Base-by-base conservation (phyloP, 2,797 vertebrate genomes). In the Halcyon chelicuti region DNA sequence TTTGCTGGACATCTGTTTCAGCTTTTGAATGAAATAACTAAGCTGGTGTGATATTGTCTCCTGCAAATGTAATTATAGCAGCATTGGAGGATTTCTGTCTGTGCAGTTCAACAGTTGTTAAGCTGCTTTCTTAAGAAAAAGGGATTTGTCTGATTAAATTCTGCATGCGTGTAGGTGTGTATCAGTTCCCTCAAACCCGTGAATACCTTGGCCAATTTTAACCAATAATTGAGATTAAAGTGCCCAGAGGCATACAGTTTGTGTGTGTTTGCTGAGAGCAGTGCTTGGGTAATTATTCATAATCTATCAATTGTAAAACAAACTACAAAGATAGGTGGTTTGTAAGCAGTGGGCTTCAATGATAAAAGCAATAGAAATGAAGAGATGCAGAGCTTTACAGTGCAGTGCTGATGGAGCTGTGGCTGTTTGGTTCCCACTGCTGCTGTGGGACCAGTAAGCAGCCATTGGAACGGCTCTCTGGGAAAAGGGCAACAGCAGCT, bases 101-200 rank as follows among this genome's bases (percentile, higher is more conserved):
- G 37, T 46, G 46, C 42, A 28, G 70, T 65, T 76, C 22, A 80
- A 37, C 15, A 61, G 44, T 83, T 62, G 55, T 82, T 89, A 76
- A 88, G 67, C 65, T 86, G 40, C 44, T 95, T 93, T 94, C 67
- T 94, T 75, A 71, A 94, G 74, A 9, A 73, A 54, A 79, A 92
- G 44, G 10, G 20, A 13, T 87, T 63, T 82, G 25, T 71, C 6
- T 70, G 33, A 16, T 84, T 79, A 61, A 73, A 44, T 87, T 85
- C 39, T 82, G 55, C 25, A 15, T 28, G 12, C 13, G 1, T 5
- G 40, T 70, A 61, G 74, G 44, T 70, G 58, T 71, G 47, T 55
- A 72, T 65, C 58, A 61, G 52, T 26, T 91, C 49, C 61, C 68
- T 81, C 78, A 91, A 79, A 76, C 77, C 47, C 66, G 17, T 47